Conservation (phyloP, 2,797 vertebrate species). For the Synaphobranchus kaupii region DNA sequence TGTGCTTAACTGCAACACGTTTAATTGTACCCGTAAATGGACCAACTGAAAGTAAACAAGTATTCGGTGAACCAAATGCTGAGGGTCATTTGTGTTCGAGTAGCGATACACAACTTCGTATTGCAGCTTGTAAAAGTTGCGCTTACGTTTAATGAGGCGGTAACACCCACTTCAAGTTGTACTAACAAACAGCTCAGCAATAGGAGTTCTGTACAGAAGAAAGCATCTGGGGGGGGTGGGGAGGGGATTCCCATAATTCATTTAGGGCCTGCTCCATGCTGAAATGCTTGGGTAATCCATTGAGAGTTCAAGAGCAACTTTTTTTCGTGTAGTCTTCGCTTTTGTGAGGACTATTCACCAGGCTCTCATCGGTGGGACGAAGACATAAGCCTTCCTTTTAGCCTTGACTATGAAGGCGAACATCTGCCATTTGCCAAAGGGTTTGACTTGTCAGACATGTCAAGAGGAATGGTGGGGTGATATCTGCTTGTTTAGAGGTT, state of each 20-base stretch:
- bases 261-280: slow-evolving; percentile 74
- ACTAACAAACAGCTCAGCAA: slow-evolving; percentile 8
- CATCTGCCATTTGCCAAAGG: slow-evolving; percentile 43
- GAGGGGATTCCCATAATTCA: slow-evolving; percentile 65
- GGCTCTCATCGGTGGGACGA: slow-evolving; percentile 54
- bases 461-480: slow-evolving; percentile 9
- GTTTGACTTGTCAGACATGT: slow-evolving; percentile 26
- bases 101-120: background rate
- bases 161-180: slow-evolving; percentile 18
- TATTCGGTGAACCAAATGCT: background rate
- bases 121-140: slow-evolving; percentile 7
- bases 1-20: background rate
- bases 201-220: slow-evolving; percentile 57
- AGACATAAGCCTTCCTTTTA: slow-evolving; percentile 34
- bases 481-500: slow-evolving; percentile 29
- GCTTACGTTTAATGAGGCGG: background rate
- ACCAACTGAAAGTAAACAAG: background rate
- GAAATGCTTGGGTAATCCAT: slow-evolving; percentile 76
- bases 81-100: background rate
- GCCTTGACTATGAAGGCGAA: slow-evolving; percentile 31
- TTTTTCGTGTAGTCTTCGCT: slow-evolving; percentile 44
- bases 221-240: slow-evolving; percentile 36
- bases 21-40: background rate
- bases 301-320: slow-evolving; percentile 71
- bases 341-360: slow-evolving; percentile 72